Conservation (phyloP, 2,888 invertebrate species). For the Arrhopalites spinosus region DNA sequence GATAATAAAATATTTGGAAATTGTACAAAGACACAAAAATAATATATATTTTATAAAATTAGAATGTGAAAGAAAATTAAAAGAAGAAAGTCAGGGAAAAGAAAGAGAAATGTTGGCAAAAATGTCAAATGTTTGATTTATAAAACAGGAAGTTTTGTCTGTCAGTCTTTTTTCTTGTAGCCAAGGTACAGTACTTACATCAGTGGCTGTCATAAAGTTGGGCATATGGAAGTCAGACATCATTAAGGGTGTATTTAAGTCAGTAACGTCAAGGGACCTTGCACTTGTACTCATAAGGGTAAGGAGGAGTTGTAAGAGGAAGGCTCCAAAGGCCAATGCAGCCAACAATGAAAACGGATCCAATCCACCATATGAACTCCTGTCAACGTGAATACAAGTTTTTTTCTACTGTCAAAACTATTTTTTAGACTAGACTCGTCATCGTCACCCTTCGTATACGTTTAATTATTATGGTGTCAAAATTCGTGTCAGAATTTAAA, state of each 20-base stretch:
- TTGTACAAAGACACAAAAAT: background rate
- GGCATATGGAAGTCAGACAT: conserved; percentile 56
- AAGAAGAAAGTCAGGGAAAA: background rate
- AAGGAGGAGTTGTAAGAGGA: conserved; percentile 54
- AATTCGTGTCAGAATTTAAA: background rate
- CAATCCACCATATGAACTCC: conserved; percentile 37
- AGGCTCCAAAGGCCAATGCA: conserved; percentile 56
- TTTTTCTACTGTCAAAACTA: background rate
- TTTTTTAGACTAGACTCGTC: background rate
- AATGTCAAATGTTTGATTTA: no score
- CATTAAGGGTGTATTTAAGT: conserved; percentile 54
- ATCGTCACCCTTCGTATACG: background rate
- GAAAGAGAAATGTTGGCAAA: background rate
- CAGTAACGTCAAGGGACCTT: conserved; percentile 55
- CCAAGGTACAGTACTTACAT: conserved; percentile 50
- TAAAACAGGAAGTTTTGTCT: background rate
- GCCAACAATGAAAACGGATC: conserved; percentile 56
- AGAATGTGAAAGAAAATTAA: background rate
- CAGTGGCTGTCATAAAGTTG: conserved; percentile 52
- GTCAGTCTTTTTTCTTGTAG: background rate
- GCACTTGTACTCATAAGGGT: conserved; percentile 54
- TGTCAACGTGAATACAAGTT: conserved; percentile 23
- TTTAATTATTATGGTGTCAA: background rate
- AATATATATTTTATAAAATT: background rate
- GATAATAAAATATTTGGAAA: background rate